Base-by-base conservation (phyloP, 2,797 vertebrate genomes). In the Anisognathus igniventris region DNA sequence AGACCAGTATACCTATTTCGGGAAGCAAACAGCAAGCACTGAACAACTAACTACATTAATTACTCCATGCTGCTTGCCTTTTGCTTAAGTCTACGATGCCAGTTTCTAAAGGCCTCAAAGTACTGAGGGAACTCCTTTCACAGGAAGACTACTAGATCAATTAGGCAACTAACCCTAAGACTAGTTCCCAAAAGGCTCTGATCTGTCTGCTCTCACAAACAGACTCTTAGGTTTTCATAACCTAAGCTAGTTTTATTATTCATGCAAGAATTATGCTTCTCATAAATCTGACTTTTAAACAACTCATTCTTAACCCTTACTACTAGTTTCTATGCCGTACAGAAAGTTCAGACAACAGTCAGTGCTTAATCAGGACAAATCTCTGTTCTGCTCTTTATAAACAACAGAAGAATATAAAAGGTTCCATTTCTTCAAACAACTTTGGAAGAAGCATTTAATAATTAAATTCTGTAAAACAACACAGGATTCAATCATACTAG, bases 261-360 rank as follows among this genome's bases (percentile, higher is more conserved):
- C 42, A 72, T 10, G 42, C 0, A 0, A 72, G 22, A 84, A 58
- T 1, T 19, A 22, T 37, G 20, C 27, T 72, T 33, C 47, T 72
- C 42, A 80, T 0, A 39, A 19, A 60, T 44, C 23, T 60, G 23
- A 74, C 35, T 67, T 73, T 22, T 40, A 83, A 27, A 68, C 30
- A 61, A 76, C 27, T 39, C 44, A 76, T 30, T 47, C 33, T 89
- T 79, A 82, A 60, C 30, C 68, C 28, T n/a, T 25, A 67, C 7
- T 74, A 56, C 8, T 33, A 68, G 31, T 27, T 92, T 75, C 66
- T 71, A 40, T 2, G 77, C 31, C 10, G 6, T 37, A 53, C 7
- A 58, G 25, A 50, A 50, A 50, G 47, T 50, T 21, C 37, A 80
- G 33, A 24, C 31, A 86, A 65, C 16, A 54, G 17, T 28, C 17